Evolutionary conservation across 2,888 invertebrate species (phyloP).

Genomic region (Polymixis flavicincta): DNA sequence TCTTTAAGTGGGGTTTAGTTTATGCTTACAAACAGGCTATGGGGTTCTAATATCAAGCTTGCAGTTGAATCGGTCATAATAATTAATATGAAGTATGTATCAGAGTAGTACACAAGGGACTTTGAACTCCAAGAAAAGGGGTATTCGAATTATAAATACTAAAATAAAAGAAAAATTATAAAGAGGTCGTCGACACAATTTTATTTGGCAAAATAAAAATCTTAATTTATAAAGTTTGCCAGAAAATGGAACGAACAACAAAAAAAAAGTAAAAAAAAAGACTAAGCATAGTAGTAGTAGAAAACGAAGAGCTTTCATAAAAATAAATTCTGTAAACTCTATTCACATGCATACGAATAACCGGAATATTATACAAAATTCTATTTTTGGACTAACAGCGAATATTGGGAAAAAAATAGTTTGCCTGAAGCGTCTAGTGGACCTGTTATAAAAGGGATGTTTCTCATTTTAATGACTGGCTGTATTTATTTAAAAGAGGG

Average conservation of each 20-base stretch:
- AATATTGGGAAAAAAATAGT: conserved; percentile 26
- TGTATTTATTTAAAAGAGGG: conserved; percentile 19
- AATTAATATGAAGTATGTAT: neutral
- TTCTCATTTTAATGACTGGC: conserved; percentile 28
- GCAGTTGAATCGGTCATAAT: neutral
- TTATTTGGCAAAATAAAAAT: neutral
- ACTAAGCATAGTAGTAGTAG: no score
- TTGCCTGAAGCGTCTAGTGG: conserved; percentile 9
- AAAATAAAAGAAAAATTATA: neutral
- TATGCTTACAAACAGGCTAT: neutral
- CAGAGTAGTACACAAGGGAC: neutral
- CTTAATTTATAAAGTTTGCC: neutral
- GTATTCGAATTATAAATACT: neutral
- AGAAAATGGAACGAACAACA: neutral
- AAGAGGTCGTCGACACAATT: neutral
- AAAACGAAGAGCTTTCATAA: neutral
- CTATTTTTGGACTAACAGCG: conserved; percentile 1
- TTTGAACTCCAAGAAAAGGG: neutral
- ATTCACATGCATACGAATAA: conserved; percentile 13
- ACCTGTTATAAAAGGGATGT: conserved; percentile 9
- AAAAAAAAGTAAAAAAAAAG: neutral
- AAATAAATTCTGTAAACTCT: conserved; percentile 9
- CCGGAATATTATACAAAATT: conserved; percentile 3
- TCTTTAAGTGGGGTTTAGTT: no score
- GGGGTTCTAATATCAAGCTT: neutral